These are phyloP conservation scores for Micrasema longulum DNA, from an alignment of 1,140 invertebrate genomes.

Conservation along the genomic window DNA sequence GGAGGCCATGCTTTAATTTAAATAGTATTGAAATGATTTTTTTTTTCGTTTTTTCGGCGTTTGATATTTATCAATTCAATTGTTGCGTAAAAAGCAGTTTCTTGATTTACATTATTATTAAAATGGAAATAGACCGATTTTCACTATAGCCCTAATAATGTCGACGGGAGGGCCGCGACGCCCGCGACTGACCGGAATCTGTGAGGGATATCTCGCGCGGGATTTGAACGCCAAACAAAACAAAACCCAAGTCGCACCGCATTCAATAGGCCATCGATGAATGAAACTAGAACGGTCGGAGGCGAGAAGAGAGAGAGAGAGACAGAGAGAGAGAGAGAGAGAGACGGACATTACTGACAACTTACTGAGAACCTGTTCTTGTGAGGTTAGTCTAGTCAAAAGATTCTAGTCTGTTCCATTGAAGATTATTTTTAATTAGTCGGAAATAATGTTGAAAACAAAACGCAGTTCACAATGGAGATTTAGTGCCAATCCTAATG, in stretches of 20 bases:
- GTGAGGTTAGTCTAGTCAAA: no score
- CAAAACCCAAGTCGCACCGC: constrained; percentile 5
- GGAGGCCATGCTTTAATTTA: neutral
- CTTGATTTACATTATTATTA: neutral
- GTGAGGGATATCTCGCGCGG: constrained; percentile 18
- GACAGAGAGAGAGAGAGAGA: no score
- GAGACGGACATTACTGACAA: neutral
- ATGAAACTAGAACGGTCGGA: constrained; percentile 26
- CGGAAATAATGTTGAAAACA: no score
- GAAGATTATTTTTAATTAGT: no score
- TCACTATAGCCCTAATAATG: neutral
- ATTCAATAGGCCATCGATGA: constrained; percentile 29
- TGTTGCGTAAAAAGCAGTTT: neutral
- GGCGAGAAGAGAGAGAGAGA: neutral
- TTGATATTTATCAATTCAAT: neutral
- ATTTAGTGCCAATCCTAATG: no score
- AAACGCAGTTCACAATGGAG: no score
- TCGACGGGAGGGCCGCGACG: neutral
- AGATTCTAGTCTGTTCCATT: no score
- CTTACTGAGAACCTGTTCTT: neutral
- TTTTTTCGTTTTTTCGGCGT: neutral
- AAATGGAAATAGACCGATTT: neutral
- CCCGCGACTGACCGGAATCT: neutral
- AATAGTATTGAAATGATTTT: neutral
- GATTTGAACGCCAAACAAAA: constrained; percentile 17